phyloP scores from a whole-genome alignment of 2,888 invertebrate genomes.

The Chrysopilus asiliformis region DNA sequence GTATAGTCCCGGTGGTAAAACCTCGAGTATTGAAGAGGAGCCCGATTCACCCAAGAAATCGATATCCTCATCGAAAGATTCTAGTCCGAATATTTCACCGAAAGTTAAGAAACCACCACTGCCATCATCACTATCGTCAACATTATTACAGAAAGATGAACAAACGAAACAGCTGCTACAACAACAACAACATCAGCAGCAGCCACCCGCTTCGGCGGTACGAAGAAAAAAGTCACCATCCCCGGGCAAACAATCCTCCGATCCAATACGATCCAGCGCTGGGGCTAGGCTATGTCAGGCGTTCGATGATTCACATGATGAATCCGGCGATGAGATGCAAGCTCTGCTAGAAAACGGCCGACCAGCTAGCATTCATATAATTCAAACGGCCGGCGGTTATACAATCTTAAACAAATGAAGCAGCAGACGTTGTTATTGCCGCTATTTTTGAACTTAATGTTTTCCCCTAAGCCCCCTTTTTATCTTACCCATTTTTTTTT shows the following conservation, averaged over 20 bases:
- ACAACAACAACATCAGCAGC: not conserved
- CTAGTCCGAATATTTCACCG: conserved; percentile 21
- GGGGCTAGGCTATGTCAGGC: conserved; percentile 20
- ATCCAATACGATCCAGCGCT: conserved; percentile 20
- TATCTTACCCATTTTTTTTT: too few species aligned
- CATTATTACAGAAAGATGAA: not conserved
- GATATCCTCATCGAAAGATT: conserved; percentile 20
- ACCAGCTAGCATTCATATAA: conserved; percentile 21
- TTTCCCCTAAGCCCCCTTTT: too few species aligned
- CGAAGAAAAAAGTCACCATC: conserved; percentile 18
- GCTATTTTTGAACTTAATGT: not conserved
- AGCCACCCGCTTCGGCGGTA: conserved; percentile 16
- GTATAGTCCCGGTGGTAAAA: conserved; percentile 22
- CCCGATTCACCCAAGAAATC: conserved; percentile 21
- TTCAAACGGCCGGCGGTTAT: conserved; percentile 19
- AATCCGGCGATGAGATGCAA: conserved; percentile 18
- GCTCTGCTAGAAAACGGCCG: conserved; percentile 19
- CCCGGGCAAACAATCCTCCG: conserved; percentile 11
- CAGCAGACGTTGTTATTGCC: conserved; percentile 6
- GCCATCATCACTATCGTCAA: conserved; percentile 13
- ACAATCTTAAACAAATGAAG: conserved; percentile 18
- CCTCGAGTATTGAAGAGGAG: conserved; percentile 23
- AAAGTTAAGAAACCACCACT: conserved; percentile 16
- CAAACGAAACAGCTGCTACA: not conserved
- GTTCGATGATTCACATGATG: conserved; percentile 14